These are phyloP conservation scores for Leptothorax acervorum DNA, from an alignment of 2,888 invertebrate genomes.

Conservation along the genomic window DNA sequence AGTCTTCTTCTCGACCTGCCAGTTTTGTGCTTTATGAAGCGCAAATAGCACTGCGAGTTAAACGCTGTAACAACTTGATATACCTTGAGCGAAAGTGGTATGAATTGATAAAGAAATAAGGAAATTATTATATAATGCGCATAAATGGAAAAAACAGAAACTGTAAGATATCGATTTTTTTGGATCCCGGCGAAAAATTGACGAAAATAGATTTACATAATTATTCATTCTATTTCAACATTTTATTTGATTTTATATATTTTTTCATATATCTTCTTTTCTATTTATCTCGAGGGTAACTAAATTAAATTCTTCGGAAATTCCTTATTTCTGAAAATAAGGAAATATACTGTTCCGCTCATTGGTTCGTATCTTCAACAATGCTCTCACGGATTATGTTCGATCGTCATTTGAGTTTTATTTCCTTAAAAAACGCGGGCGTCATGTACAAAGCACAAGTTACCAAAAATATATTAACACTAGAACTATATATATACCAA, in stretches of 20 bases:
- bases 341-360: neutral
- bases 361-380: neutral
- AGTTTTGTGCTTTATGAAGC: conserved; percentile 30
- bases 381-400: neutral
- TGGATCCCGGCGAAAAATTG: neutral
- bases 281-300: no score
- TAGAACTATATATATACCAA: no score
- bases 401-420: neutral
- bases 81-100: neutral
- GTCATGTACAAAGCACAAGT: neutral
- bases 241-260: neutral
- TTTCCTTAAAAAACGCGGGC: neutral
- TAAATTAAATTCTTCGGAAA: neutral
- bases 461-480: neutral
- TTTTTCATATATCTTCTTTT: neutral
- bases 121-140: neutral
- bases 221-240: neutral
- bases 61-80: neutral
- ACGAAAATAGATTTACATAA: neutral
- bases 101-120: neutral
- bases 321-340: neutral
- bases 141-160: neutral
- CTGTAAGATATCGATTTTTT: neutral
- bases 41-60: conserved; percentile 20
- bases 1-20: conserved; percentile 9